A percentile compares a stretch with the other conserved stretches of the same genome.
These are phyloP conservation scores for Thalassaphorura encarpata DNA, from an alignment of 1,140 invertebrate species.

Conservation along the genomic window DNA sequence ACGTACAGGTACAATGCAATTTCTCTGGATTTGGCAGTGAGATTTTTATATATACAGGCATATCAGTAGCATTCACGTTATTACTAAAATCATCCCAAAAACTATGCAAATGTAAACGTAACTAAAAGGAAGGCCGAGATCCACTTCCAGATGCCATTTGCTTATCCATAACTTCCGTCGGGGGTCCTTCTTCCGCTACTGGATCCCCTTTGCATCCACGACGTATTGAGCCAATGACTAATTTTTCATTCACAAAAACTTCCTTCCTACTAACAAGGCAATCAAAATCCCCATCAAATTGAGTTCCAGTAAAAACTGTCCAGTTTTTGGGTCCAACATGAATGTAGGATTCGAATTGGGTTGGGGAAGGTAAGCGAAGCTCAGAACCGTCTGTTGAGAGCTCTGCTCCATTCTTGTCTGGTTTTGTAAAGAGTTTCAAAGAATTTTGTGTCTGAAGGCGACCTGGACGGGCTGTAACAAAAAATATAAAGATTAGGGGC, in stretches of 20 bases:
- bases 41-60: no score
- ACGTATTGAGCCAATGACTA: not conserved
- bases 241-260: no score
- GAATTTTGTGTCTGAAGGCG: not conserved
- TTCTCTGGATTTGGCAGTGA: no score
- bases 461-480: no score
- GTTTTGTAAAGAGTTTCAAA: not conserved
- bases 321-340: constrained; percentile 3
- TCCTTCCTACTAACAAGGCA: constrained; percentile 1
- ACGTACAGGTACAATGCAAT: no score
- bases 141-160: no score
- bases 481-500: no score
- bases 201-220: constrained; percentile 2
- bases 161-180: no score
- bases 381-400: constrained; percentile 1
- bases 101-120: no score
- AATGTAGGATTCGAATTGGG: not conserved
- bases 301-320: constrained; percentile 1
- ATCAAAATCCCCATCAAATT: not conserved
- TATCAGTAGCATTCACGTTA: no score
- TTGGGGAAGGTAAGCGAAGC: not conserved
- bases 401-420: not conserved
- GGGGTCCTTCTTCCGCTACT: not conserved
- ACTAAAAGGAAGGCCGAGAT: no score
- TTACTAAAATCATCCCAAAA: no score